Percentiles rank a stretch among this genome's conserved stretches.
Conservation (phyloP, 1,140 invertebrate species). For the Alviniconcha marisindica region DNA sequence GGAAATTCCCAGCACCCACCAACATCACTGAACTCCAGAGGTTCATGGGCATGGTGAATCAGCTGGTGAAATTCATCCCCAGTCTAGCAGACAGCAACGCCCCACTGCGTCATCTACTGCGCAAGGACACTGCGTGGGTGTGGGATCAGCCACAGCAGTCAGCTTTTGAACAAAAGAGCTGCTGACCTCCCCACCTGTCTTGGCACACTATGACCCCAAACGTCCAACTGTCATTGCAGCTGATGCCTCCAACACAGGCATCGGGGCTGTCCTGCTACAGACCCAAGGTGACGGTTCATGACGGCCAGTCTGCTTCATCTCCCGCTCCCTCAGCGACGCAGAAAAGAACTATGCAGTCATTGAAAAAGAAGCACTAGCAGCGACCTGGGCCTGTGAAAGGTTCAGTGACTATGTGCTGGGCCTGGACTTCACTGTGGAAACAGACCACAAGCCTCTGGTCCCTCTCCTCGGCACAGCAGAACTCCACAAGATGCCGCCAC, state of each 20-base stretch:
- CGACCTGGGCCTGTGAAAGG: constrained; percentile 77
- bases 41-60: constrained; percentile 44
- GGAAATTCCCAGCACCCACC: constrained; percentile 61
- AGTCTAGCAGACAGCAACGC: background rate
- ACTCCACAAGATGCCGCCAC: constrained; percentile 39
- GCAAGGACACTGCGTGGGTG: constrained; percentile 38
- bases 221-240: constrained; percentile 45
- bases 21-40: constrained; percentile 28
- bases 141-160: constrained; percentile 39
- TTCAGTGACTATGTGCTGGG: constrained; percentile 78
- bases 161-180: constrained; percentile 42
- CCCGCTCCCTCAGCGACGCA: constrained; percentile 51
- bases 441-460: constrained; percentile 73
- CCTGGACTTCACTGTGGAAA: constrained; percentile 61
- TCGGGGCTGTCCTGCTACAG: constrained; percentile 51
- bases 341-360: constrained; percentile 78
- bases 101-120: constrained; percentile 40
- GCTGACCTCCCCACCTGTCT: constrained; percentile 41
- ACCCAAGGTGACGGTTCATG: constrained; percentile 20
- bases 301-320: constrained; percentile 50
- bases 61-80: constrained; percentile 40
- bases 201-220: constrained; percentile 44
- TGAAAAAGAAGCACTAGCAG: constrained; percentile 78
- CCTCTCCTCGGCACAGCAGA: constrained; percentile 48
- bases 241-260: constrained; percentile 50